Conservation (phyloP, 2,888 invertebrate genomes). For the Drosophila nr. perissopoda region DNA sequence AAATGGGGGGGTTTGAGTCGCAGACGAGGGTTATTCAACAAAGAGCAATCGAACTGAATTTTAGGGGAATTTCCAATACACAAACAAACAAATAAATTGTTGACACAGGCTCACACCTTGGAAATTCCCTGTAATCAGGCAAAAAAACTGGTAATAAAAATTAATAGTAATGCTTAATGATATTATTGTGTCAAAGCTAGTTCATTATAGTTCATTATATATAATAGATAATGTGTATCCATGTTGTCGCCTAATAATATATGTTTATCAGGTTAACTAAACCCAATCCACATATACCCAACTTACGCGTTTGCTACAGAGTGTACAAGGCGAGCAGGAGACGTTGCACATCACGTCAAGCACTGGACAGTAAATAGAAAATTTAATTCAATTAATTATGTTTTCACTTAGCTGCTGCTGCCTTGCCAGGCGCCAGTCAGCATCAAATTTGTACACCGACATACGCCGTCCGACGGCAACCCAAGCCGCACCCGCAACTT, state of each 20-base stretch:
- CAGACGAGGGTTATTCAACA: neutral
- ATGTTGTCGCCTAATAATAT: neutral
- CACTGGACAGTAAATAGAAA: conserved; percentile 70
- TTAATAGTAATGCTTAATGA: neutral
- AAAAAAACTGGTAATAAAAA: neutral
- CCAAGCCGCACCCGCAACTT: neutral
- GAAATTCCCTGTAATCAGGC: neutral
- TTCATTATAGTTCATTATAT: neutral
- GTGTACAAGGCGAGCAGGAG: conserved; percentile 13
- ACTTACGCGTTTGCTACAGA: neutral
- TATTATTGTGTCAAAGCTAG: neutral
- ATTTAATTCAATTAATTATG: conserved; percentile 79
- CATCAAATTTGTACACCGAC: neutral
- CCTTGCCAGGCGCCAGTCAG: conserved; percentile 3
- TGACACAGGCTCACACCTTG: neutral
- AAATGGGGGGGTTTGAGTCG: neutral
- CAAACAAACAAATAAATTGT: conserved; percentile 14
- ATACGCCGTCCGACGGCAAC: neutral
- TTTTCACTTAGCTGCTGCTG: conserved; percentile 69
- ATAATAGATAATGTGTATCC: neutral
- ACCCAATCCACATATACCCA: neutral
- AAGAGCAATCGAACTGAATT: conserved; percentile 8
- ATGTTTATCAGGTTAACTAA: neutral
- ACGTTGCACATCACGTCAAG: conserved; percentile 32
- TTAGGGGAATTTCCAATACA: neutral